phyloP scores from a whole-genome alignment of 2,888 invertebrate species.

The Chrysomela aeneicollis region DNA sequence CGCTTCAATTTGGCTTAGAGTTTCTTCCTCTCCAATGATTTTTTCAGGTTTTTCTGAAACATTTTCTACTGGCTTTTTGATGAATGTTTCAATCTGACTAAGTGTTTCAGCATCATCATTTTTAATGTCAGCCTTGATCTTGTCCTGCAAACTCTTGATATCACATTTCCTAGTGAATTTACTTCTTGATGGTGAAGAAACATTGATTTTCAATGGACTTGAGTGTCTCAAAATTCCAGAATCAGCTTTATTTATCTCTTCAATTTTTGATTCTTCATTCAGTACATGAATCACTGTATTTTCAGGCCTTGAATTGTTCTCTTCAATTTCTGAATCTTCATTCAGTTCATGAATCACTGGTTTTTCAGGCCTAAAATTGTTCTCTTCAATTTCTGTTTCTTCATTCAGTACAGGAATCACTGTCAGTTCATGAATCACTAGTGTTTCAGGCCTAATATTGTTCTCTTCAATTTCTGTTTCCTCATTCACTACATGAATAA shows the following conservation, averaged over 20 bases:
- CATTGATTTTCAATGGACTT: neutral
- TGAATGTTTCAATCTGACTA: constrained; percentile 36
- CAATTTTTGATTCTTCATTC: constrained; percentile 2
- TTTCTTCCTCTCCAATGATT: neutral
- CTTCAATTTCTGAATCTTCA: constrained; percentile 1
- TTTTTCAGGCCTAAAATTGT: constrained; percentile 11
- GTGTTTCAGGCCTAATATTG: too few species aligned
- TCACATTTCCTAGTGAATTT: constrained; percentile 7
- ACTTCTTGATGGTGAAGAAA: neutral
- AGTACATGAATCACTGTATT: constrained; percentile 11
- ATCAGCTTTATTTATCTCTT: neutral
- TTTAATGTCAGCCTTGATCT: neutral
- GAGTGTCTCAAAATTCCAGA: neutral
- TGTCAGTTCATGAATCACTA: too few species aligned
- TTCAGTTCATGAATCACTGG: constrained; percentile 8
- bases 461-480: too few species aligned
- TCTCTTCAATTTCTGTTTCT: too few species aligned
- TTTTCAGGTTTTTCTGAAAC: neutral
- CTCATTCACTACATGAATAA: too few species aligned
- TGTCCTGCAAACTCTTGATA: neutral
- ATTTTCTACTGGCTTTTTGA: constrained; percentile 23
- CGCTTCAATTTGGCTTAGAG: constrained; percentile 21
- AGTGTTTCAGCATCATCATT: constrained; percentile 27
- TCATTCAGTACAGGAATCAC: too few species aligned
- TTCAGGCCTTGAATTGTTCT: neutral